phyloP scores from a whole-genome alignment of 2,113 vertebrate genomes.

The Bettongia penicillata region DNA sequence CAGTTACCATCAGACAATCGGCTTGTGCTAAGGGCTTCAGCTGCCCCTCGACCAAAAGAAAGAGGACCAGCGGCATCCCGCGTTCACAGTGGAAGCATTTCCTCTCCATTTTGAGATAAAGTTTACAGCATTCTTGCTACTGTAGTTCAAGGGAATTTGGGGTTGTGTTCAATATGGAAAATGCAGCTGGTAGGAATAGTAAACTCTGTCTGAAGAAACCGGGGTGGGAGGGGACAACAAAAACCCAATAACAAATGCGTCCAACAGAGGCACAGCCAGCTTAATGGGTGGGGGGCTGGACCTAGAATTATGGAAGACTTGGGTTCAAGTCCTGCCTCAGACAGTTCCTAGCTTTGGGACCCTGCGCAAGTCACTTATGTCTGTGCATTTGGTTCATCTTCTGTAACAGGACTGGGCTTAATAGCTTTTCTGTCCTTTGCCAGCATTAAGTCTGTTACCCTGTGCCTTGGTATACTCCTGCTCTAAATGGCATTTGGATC shows the following conservation, averaged over 20 bases:
- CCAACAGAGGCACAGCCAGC: neutral
- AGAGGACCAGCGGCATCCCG: neutral
- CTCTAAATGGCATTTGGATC: neutral
- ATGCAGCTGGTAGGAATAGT: neutral
- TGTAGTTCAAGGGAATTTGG: neutral
- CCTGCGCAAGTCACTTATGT: neutral
- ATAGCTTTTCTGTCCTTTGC: neutral
- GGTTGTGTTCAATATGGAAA: neutral
- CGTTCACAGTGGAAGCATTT: conserved; percentile 14
- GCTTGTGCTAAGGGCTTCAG: conserved; percentile 27
- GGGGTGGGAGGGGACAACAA: neutral
- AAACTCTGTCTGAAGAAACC: conserved; percentile 4
- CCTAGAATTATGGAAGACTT: neutral
- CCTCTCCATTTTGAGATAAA: neutral
- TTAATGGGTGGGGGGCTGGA: neutral
- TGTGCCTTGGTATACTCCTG: neutral
- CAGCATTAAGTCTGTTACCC: neutral
- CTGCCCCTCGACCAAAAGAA: conserved; percentile 9
- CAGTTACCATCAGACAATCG: neutral
- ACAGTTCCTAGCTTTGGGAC: neutral
- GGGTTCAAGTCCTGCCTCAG: neutral
- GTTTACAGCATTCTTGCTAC: neutral
- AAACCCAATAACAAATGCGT: neutral
- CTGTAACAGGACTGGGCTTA: neutral
- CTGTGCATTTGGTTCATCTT: neutral